Base-by-base conservation (phyloP, 1,140 invertebrate genomes). In the Calliopsis andreniformis region DNA sequence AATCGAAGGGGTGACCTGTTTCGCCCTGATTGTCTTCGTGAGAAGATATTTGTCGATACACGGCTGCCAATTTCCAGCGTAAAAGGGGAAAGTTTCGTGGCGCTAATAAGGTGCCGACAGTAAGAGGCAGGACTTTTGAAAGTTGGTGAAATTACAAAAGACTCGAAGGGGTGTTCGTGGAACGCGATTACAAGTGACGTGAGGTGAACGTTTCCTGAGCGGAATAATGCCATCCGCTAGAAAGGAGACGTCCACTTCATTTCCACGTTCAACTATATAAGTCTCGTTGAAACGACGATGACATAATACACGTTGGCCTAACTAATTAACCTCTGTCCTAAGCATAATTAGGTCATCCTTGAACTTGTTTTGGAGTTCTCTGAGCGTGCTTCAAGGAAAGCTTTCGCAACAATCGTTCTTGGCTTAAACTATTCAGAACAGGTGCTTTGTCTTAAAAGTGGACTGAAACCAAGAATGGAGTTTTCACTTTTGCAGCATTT, bases 31-130 rank as follows among this genome's bases (percentile, higher is more conserved):
- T 59, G 20, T 23, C 42, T 28, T 35, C 25, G 6, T 25, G 42
- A 25, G 12, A 79, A 79, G 3, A 78, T 79, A 75, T 75, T 79
- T 63, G 47, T 35, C 72, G 72, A 81, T 55, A 75, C 28, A 62
- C 20, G 7, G 35, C 47, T 61, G 63, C 64, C 78, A 68, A 76
- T 67, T 70, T 8, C n/a, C 25, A 5, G 18, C 25, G 7, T 23
- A 47, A 42, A n/a, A 35, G 43, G 23, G 35, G 73, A 80, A 80
- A 66, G 71, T 81, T 75, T 18, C n/a, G 32, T 16, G 12, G 16
- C 58, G 56, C 69, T 63, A 80, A 80, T 63, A 63, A 56, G 43
- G n/a, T 32, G 59, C 12, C 14, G n/a, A 72, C 49, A 39, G 35
- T 56, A 30, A 42, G 49, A 25, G 35, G 35, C 39, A 2, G 51